Base-by-base conservation (phyloP, 1,140 invertebrate genomes). In the Zophobas atratus region DNA sequence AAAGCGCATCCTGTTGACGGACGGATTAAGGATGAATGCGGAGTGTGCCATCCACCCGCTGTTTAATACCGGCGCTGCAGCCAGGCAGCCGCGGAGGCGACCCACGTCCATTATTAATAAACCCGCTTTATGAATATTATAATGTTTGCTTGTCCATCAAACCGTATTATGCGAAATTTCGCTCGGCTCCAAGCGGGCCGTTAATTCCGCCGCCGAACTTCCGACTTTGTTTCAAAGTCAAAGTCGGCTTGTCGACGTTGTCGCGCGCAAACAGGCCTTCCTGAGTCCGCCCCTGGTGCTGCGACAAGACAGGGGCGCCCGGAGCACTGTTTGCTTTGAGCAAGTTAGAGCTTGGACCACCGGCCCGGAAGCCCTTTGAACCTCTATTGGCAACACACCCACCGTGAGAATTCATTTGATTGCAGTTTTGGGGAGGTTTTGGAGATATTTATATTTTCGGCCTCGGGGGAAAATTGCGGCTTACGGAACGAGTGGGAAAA, bases 1-100 rank as follows among this genome's bases (percentile, higher is more conserved):
- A 74, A 77, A 72, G 70, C 70, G 70, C 70, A 77, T 77, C 76
- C 76, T 77, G 70, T 77, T 77, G 76, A 77, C 76, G 76, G 70
- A 77, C 71, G 76, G 76, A 77, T 77, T 77, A 77, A 67, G 60
- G 57, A 49, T 77, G 70, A 77, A 77, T 77, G 70, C 70, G 70
- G 72, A 75, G 72, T 75, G 72, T 75, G 72, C 55, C 72, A 36
- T 67, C 39, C 60, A 55, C 53, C 38, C 39, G 60, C 60, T 43
- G 60, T 67, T 67, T 67, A 67, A 67, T 67, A 67, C 60, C n/a
- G 39, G 60, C 60, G 60, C 20, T 20, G 20, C 38, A 67, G 60
- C 33, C 38, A 67, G 39, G 38, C 60, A 67, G 38, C 60, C 60
- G 60, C 56, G 56, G 20, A 60, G 2, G 8, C 56, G 56, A 39